phyloP scores from a whole-genome alignment of 2,888 invertebrate species.

The Dasypogon diadema region DNA sequence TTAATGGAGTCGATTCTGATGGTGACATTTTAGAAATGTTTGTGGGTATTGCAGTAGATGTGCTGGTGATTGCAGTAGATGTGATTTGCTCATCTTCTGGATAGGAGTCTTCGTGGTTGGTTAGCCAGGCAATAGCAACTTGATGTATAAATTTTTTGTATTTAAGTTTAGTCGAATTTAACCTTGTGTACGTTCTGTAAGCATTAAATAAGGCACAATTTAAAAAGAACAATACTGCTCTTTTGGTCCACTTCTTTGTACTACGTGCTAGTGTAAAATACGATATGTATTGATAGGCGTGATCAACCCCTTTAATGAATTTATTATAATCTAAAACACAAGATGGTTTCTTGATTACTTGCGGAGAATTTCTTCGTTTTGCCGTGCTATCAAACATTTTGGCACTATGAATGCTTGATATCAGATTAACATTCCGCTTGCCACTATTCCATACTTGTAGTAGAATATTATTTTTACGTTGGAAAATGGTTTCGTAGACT shows the following conservation, averaged over 20 bases:
- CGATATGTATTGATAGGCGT: background rate
- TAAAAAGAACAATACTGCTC: background rate
- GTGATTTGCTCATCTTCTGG: constrained; percentile 4
- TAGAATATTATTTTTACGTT: background rate
- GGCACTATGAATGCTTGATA: background rate
- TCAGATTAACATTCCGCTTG: background rate
- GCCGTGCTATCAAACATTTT: background rate
- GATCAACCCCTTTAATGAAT: background rate
- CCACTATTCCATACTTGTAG: constrained; percentile 1
- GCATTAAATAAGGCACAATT: no score
- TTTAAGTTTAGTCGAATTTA: no score
- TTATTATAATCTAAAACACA: background rate
- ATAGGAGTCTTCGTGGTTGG: background rate
- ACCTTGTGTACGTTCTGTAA: no score
- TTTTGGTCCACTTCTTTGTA: background rate
- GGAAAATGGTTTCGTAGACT: background rate
- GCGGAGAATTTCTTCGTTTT: background rate
- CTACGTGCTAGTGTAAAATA: background rate
- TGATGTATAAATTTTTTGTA: background rate
- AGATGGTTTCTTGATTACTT: background rate
- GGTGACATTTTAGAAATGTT: constrained; percentile 6
- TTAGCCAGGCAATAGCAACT: background rate
- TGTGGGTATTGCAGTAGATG: background rate
- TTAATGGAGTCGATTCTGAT: background rate
- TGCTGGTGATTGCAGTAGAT: background rate